phyloP scores from a whole-genome alignment of 1,140 invertebrate genomes.

The Acromyrmex echinatior region DNA sequence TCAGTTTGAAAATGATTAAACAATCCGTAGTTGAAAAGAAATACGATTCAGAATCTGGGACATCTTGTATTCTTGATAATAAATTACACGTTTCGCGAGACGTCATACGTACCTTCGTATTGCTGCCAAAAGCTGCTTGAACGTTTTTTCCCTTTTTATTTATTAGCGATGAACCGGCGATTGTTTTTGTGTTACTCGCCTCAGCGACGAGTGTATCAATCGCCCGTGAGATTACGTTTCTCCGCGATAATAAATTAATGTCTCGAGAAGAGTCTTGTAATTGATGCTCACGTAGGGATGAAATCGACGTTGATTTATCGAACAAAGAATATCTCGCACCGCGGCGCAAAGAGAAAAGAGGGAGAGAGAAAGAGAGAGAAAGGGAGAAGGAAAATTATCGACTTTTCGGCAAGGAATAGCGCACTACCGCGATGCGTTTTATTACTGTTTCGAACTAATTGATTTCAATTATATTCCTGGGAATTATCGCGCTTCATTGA shows the following conservation, averaged over 20 bases:
- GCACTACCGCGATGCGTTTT: conserved; percentile 48
- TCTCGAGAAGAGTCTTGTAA: conserved; percentile 79
- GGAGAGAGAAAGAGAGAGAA: conserved; percentile 13
- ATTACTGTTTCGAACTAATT: conserved; percentile 53
- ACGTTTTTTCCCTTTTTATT: conserved; percentile 28
- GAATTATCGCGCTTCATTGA: conserved; percentile 8
- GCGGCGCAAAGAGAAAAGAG: conserved; percentile 61
- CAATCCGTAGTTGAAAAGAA: conserved; percentile 1
- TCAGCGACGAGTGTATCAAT: conserved; percentile 68
- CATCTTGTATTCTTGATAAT: conserved; percentile 27
- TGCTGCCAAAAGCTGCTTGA: conserved; percentile 74
- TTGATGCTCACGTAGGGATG: conserved; percentile 80
- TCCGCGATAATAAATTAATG: conserved; percentile 83
- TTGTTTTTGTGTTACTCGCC: conserved; percentile 71
- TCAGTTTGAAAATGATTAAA: conserved; percentile 6
- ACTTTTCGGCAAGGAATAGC: conserved; percentile 64
- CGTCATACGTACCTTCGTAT: conserved; percentile 64
- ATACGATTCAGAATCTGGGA: not conserved
- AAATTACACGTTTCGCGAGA: conserved; percentile 39
- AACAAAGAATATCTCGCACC: conserved; percentile 61
- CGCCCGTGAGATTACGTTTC: conserved; percentile 76
- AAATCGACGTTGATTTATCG: conserved; percentile 84
- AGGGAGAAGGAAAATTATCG: conserved; percentile 61
- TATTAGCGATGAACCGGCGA: conserved; percentile 35
- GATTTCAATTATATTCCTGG: conserved; percentile 55